Percentiles rank a stretch among this genome's conserved stretches.
Evolutionary conservation across 2,888 invertebrate genomes (phyloP).

Genomic region (Thecocarcelia acutangulata): DNA sequence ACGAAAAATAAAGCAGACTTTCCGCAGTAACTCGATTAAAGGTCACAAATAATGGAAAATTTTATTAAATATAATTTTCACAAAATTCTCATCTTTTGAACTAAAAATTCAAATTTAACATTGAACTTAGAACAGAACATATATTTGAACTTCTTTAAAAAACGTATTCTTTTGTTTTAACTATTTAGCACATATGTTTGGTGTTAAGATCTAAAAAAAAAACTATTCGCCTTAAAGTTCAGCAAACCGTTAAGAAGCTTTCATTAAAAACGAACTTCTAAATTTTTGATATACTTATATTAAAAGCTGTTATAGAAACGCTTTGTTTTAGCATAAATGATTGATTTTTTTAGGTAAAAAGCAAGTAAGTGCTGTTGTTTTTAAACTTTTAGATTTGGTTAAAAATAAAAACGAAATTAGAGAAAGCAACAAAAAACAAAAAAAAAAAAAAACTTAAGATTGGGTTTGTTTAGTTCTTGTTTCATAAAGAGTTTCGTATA

Average conservation of each 20-base stretch:
- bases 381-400: constrained; percentile 45
- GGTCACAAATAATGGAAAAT: no score
- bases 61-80: no score
- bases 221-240: no score
- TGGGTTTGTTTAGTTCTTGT: constrained; percentile 50
- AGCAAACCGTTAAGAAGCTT: not conserved
- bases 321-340: constrained; percentile 59
- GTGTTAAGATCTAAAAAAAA: no score
- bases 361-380: constrained; percentile 68
- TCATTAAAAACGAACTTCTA: not conserved
- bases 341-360: constrained; percentile 60
- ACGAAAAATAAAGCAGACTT: no score
- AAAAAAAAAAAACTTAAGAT: constrained; percentile 10
- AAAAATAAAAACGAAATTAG: constrained; percentile 5
- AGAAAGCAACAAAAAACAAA: constrained; percentile 11
- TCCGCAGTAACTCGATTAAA: no score
- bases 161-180: no score
- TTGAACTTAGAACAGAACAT: no score
- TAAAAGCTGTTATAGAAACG: constrained; percentile 36
- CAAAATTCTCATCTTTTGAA: no score
- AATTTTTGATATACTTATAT: not conserved
- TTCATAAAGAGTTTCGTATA: constrained; percentile 46
- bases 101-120: no score
- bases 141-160: no score
- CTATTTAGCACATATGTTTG: no score